Evolutionary conservation across 2,888 invertebrate species (phyloP), one percentile per base, ranked within the genome.

Genomic region (Polydrusus cervinus): DNA sequence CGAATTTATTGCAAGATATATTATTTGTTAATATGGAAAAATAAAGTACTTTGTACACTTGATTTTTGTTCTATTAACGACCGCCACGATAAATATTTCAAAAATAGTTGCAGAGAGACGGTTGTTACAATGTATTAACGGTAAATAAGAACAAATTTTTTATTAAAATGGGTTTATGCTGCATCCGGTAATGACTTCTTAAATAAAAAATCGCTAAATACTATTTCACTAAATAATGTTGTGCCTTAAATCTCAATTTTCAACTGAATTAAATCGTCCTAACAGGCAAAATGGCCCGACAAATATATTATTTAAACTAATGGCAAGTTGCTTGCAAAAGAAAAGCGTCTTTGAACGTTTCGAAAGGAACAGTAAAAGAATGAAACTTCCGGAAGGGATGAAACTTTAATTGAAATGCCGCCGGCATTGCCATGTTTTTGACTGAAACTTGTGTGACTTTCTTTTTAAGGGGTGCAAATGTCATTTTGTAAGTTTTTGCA

Each of bases 401-500:
- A 81, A 83, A 84, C 81, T 84, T 84, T 84, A 84, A 84, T 84
- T 84, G 84, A 83, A 85, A 84, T 83, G 83, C 83, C 81, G 81
- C 77, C 75, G 82, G 84, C 83, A 79, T 81, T 71, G 79, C 80
- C 74, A 80, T 80, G 82, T 82, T 83, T 84, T 84, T 84, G 83
- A 83, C 80, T 82, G 49, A 45, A 68, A 68, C 67, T 68, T 68
- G 67, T 68, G 67, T 68, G 67, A 55, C 67, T 65, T 49, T 65
- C 49, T 38, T 53, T 51, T 68, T 57, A 43, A 16, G 11, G 71
- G 64, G 71, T 40, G 71, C 64, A 64, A 71, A 53, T 62, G 64
- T 71, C 64, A 64, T 70, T 71, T 11, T 38, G 18, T 11, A 16
- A 60, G 18, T 60, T 1, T 38, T 38, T 38, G 57, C 57, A 60